Percentiles rank a stretch among this genome's conserved stretches.
Conservation (phyloP, 2,797 vertebrate genomes). For the Champsocephalus esox region DNA sequence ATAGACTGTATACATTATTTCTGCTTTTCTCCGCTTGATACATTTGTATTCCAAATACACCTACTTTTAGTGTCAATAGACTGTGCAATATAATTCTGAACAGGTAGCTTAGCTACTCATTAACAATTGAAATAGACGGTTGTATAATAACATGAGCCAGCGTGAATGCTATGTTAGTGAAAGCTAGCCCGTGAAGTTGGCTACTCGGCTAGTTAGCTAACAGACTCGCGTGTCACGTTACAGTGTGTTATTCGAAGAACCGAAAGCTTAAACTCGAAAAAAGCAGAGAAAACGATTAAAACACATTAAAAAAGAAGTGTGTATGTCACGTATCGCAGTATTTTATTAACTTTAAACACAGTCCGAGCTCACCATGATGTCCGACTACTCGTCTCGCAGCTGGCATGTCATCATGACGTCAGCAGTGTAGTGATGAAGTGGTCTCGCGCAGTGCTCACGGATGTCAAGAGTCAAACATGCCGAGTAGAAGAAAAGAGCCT, state of each 20-base stretch:
- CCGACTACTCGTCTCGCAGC: neutral
- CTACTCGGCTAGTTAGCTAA: neutral
- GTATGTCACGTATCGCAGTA: accelerated
- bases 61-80: neutral
- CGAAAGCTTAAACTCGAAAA: neutral
- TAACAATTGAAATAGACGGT: no score
- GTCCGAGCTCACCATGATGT: slow-evolving; percentile 52
- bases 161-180: neutral
- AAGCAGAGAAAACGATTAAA: accelerated
- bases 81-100: no score
- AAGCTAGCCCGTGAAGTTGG: slow-evolving; percentile 16
- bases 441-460: neutral
- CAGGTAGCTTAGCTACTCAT: neutral
- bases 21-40: neutral
- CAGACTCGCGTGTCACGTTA: neutral
- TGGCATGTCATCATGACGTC: slow-evolving; percentile 32
- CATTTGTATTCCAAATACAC: neutral
- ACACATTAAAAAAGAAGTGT: neutral
- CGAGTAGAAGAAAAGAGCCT: neutral
- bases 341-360: neutral
- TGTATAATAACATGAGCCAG: neutral
- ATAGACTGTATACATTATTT: neutral
- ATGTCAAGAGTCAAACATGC: neutral
- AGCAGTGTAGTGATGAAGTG: neutral
- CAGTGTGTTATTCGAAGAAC: accelerated